Evolutionary conservation across 2,113 vertebrate genomes (phyloP), one percentile per base, ranked within the genome.

Genomic region (Paracanthobrama guichenoti): DNA sequence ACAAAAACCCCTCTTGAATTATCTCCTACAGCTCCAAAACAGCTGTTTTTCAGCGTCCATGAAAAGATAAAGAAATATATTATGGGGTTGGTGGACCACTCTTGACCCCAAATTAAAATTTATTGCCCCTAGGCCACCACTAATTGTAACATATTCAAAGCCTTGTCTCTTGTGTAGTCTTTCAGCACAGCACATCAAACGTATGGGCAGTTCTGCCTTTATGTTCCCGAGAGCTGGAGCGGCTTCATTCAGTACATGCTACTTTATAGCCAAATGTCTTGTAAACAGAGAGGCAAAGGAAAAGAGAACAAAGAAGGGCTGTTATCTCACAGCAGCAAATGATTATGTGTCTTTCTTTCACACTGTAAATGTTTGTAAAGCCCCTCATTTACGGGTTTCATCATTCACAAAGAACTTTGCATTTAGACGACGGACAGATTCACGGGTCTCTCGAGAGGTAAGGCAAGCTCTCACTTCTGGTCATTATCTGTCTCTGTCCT

Each of bases 31-130:
- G 93, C 88, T 88, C 90, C 91, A 91, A 93, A 91, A 95, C 94
- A 93, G 93, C 92, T 92, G 93, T 94, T 95, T 94, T 89, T 93
- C 92, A 94, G 93, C 92, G 89, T 91, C 88, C 88, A 81, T 91
- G 91, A 93, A 93, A 91, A 94, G 93, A 95, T 94, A 94, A 92
- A 92, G 89, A 94, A 94, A 93, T 94, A 93, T 93, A 93, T 93
- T 94, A 93, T 87, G 28, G 16, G 82, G 85, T 85, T 88, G 89
- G 81, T 90, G 88, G 85, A 82, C 90, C 89, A 84, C 79, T 89
- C 88, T 84, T 93, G 93, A 93, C 91, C 73, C 69, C 86, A 87
- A 89, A 88, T 92, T 90, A 95, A 93, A 94, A 93, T 91, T 85
- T 92, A 93, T 92, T 88, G 92, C 89, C 93, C 90, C 89, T 85